A percentile compares a stretch with the other conserved stretches of the same genome.
Evolutionary conservation across 2,113 vertebrate species (phyloP).

Genomic region (Larimichthys polyactis): DNA sequence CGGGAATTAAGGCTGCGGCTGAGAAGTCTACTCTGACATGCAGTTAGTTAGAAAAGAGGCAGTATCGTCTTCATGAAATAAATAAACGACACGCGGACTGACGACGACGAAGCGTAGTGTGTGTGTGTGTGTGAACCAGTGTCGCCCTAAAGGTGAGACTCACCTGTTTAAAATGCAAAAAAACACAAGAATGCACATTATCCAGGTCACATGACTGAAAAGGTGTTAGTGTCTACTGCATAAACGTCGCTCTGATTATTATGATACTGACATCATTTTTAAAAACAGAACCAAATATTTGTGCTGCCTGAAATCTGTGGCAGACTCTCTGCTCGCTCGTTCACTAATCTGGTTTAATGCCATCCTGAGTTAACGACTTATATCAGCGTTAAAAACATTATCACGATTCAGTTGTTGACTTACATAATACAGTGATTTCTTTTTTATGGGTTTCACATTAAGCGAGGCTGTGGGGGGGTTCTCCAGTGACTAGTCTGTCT

Average conservation of each 20-base stretch:
- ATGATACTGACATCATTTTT: too few species aligned
- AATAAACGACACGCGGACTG: not conserved
- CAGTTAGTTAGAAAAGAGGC: not conserved
- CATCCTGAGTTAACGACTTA: not conserved
- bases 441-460: not conserved
- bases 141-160: not conserved
- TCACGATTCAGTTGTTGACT: not conserved
- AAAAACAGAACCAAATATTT: too few species aligned
- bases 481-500: not conserved
- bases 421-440: not conserved
- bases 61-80: not conserved
- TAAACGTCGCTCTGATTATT: too few species aligned
- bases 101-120: not conserved
- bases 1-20: not conserved
- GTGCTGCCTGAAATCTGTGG: too few species aligned
- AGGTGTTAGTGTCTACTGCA: not conserved
- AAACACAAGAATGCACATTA: not conserved
- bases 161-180: not conserved
- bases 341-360: too few species aligned
- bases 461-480: not conserved
- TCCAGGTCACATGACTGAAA: not conserved
- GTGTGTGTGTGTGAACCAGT: not conserved
- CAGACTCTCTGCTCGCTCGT: too few species aligned
- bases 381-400: not conserved
- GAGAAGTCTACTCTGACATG: too few species aligned